Percentiles rank a stretch among this genome's conserved stretches.
These are phyloP conservation scores for Ctenicera cuprea DNA, from an alignment of 2,888 invertebrate genomes.

Conservation along the genomic window DNA sequence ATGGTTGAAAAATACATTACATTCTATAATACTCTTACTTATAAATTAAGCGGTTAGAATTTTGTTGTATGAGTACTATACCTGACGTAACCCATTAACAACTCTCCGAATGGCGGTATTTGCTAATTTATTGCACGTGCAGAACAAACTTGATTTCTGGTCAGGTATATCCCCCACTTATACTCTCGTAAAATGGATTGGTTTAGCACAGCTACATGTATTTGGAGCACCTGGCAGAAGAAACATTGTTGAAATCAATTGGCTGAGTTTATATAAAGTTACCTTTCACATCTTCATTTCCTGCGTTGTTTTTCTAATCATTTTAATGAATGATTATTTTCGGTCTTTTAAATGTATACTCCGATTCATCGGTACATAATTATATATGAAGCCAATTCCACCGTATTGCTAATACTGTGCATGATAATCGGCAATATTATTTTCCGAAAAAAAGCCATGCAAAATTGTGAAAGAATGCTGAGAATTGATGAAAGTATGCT, in stretches of 20 bases:
- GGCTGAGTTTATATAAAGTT: neutral
- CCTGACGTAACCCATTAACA: no score
- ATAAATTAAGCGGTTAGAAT: no score
- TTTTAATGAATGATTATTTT: neutral
- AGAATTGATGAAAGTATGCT: neutral
- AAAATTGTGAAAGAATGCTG: neutral
- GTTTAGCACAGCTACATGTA: neutral
- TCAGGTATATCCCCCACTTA: neutral
- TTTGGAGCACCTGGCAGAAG: neutral
- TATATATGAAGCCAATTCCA: neutral
- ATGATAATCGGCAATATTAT: neutral
- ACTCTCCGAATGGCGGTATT: no score
- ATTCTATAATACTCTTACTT: no score
- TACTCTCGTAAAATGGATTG: neutral
- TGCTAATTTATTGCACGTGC: no score
- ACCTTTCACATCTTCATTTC: neutral
- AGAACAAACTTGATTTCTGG: conserved; percentile 1
- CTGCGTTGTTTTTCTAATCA: neutral
- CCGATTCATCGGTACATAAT: neutral
- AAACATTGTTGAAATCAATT: neutral
- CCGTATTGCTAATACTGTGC: neutral
- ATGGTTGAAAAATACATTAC: no score
- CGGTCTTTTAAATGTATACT: neutral
- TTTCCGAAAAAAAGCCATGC: neutral
- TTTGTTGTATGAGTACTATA: no score